Evolutionary conservation across 2,797 vertebrate genomes (phyloP).

Genomic region (Darevskia mixta): DNA sequence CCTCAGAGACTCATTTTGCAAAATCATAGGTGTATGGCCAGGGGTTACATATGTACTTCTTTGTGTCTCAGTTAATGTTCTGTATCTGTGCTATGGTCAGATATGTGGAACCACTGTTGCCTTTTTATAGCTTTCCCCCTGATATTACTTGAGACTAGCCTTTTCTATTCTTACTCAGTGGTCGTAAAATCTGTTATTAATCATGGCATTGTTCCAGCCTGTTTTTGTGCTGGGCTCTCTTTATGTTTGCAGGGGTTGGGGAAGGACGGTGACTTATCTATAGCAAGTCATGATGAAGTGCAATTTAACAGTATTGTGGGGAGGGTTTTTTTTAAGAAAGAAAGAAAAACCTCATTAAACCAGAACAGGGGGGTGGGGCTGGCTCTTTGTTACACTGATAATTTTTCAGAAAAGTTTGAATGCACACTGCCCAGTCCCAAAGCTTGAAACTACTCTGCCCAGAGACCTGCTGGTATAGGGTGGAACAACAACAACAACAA

Average conservation of each 20-base stretch:
- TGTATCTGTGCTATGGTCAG: conserved; percentile 6
- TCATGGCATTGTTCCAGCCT: conserved; percentile 13
- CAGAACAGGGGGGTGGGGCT: background rate
- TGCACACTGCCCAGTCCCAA: background rate
- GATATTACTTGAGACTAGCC: background rate
- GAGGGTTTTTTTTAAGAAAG: background rate
- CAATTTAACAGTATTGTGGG: background rate
- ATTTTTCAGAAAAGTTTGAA: background rate
- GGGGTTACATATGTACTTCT: background rate
- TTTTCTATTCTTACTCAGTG: conserved; percentile 12
- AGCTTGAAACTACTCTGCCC: background rate
- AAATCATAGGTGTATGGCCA: no score
- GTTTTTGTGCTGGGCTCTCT: background rate
- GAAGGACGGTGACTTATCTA: background rate
- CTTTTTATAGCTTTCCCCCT: background rate
- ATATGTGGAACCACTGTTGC: background rate
- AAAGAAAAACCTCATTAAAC: background rate
- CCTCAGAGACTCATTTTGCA: no score
- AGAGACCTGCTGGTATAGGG: no score
- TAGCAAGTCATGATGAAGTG: fast-evolving
- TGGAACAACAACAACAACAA: no score
- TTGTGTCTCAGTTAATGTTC: background rate
- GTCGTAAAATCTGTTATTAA: conserved; percentile 34
- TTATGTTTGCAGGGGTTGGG: background rate
- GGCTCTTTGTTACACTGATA: background rate